Evolutionary conservation across 1,140 invertebrate genomes (phyloP), one percentile per base, ranked within the genome.

Genomic region (Drosophila ogumai): DNA sequence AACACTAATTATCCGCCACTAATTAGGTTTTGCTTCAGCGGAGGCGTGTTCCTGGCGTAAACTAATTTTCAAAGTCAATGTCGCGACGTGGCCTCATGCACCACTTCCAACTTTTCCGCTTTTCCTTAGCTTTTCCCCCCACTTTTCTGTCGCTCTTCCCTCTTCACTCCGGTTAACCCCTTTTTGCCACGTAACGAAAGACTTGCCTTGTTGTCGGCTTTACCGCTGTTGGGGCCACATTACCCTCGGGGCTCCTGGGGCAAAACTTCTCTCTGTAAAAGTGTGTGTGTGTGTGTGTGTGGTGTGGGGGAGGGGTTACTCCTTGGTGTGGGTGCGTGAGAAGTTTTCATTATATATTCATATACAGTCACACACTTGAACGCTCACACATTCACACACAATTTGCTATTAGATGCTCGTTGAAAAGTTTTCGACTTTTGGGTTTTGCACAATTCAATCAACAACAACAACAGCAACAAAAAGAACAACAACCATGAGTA

Each of bases 31-130:
- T 25, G 41, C 22, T 32, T 60, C 17, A 19, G 19, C 54, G 22
- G 28, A 22, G 60, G 52, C 47, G 43, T 52, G 49, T 43, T 41
- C 41, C 22, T 50, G 60, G 55, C 54, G 40, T 46, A 71, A 87
- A 82, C 76, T 79, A 73, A 82, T 82, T 86, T 86, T 86, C 82
- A 82, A 79, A 88, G 82, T 88, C 79, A 86, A 86, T 82, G 82
- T 76, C 75, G 68, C 77, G 46, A 69, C 55, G 67, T 77, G 79
- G 64, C 68, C 54, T 44, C 65, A 63, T 67, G 44, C 69, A 68
- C 32, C 55, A 55, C 54, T 49, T 60, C 36, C 25, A 38, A 56
- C 66, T 71, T 34, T 44, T 25, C 36, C 32, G 19, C 32, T 41
- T 54, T 67, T 46, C n/a, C 36, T 19, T 8, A 13, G 19, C 19